Evolutionary conservation across 2,113 vertebrate species (phyloP).

Genomic region (Fulmarus glacialis): DNA sequence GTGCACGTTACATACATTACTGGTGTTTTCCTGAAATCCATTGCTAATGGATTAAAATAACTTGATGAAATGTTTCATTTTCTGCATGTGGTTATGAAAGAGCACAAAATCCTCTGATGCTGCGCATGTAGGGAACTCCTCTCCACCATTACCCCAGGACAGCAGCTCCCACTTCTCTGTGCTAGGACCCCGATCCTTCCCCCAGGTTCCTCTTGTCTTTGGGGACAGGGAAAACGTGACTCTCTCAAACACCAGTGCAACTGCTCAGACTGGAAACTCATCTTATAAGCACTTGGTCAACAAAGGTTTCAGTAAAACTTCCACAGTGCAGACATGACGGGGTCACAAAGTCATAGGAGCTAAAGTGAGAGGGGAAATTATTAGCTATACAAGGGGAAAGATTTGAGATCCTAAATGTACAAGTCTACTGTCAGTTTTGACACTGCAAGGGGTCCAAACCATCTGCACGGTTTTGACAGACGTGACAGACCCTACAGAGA

Average conservation of each 20-base stretch:
- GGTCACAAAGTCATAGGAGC: neutral
- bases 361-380: neutral
- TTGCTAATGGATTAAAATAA: constrained; percentile 62
- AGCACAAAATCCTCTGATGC: neutral
- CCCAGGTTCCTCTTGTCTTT: neutral
- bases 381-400: neutral
- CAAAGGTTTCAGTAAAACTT: neutral
- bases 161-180: neutral
- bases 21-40: constrained; percentile 50
- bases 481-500: fast-evolving
- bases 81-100: neutral
- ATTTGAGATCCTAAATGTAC: neutral
- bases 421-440: neutral
- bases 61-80: neutral
- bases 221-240: neutral
- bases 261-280: neutral
- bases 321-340: neutral
- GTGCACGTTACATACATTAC: constrained; percentile 41
- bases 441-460: neutral
- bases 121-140: fast-evolving
- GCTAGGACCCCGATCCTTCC: neutral
- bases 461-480: neutral
- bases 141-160: fast-evolving
- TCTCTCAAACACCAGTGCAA: neutral
- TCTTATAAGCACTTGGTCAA: neutral